phyloP scores from a whole-genome alignment of 1,140 invertebrate genomes.

The Drosophila pruinosa region DNA sequence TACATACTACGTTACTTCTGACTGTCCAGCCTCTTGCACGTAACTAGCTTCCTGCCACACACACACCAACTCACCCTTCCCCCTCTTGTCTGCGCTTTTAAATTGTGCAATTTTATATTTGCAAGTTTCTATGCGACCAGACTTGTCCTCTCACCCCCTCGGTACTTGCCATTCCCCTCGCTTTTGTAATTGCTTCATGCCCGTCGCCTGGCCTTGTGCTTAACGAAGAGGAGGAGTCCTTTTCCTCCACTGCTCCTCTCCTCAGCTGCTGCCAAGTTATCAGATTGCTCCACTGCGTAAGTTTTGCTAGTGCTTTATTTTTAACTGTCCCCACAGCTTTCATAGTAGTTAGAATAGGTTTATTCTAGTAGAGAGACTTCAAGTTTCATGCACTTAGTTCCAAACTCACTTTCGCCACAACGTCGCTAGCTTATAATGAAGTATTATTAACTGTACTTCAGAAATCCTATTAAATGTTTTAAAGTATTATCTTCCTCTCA shows the following conservation, averaged over 20 bases:
- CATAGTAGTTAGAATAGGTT: constrained; percentile 21
- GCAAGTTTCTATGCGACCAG: constrained; percentile 70
- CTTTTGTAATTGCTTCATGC: constrained; percentile 71
- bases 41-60: constrained; percentile 30
- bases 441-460: no score
- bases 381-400: not conserved
- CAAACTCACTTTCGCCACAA: not conserved
- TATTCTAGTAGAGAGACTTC: not conserved
- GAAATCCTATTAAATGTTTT: no score
- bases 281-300: constrained; percentile 43
- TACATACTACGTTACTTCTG: constrained; percentile 23
- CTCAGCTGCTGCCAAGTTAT: not conserved
- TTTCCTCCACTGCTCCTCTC: not conserved
- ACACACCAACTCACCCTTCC: no score
- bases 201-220: constrained; percentile 45
- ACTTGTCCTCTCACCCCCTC: constrained; percentile 2
- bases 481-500: no score
- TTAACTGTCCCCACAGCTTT: constrained; percentile 32
- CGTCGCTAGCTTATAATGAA: not conserved
- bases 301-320: constrained; percentile 57
- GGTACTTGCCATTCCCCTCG: not conserved
- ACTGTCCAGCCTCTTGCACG: constrained; percentile 48
- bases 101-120: constrained; percentile 81
- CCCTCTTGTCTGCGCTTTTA: constrained; percentile 60
- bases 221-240: no score